phyloP scores from a whole-genome alignment of 2,797 vertebrate genomes.

The Paramormyrops hopkinsi region DNA sequence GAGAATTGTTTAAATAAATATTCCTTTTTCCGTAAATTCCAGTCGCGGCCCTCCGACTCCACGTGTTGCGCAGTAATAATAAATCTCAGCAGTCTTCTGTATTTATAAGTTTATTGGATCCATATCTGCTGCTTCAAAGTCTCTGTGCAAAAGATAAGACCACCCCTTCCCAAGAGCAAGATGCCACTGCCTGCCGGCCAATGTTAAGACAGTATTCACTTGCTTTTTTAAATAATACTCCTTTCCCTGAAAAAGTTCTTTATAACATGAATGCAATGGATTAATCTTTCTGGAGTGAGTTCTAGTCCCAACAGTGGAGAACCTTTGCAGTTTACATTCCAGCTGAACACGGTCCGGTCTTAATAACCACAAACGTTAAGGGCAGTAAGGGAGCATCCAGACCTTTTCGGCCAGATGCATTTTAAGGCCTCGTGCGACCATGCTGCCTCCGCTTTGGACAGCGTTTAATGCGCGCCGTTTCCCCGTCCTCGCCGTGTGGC shows the following conservation, averaged over 20 bases:
- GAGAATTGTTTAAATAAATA: background rate
- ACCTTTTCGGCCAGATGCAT: background rate
- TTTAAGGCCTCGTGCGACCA: background rate
- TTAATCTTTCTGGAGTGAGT: background rate
- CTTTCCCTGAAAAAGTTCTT: background rate
- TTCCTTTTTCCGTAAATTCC: background rate
- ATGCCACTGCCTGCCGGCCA: background rate
- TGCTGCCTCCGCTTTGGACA: background rate
- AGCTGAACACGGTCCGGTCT: background rate
- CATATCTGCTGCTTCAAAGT: background rate
- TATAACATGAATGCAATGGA: background rate
- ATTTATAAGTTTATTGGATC: background rate
- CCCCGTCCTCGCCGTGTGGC: background rate
- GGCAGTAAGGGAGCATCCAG: background rate
- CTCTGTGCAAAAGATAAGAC: background rate
- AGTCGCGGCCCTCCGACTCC: background rate
- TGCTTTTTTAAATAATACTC: background rate
- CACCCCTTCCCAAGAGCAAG: background rate
- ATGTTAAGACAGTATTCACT: background rate
- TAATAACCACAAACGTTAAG: background rate
- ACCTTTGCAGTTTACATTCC: background rate
- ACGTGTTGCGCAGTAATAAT: background rate
- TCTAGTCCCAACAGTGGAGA: background rate
- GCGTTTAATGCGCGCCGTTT: background rate
- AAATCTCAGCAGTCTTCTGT: background rate